Evolutionary conservation across 1,140 invertebrate genomes (phyloP).

Genomic region (Ceratina australensis): DNA sequence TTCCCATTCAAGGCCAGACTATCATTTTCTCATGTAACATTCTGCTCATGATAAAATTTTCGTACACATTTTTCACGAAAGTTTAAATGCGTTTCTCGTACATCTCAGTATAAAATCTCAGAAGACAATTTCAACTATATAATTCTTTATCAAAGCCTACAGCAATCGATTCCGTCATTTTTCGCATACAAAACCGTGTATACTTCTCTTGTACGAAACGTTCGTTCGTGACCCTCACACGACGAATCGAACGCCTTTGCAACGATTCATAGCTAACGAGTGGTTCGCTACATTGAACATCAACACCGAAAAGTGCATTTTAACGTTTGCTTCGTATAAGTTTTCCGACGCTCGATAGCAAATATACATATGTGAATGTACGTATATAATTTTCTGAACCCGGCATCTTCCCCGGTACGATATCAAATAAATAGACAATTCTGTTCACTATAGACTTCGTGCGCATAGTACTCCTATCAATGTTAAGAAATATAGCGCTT

Average conservation of each 20-base stretch:
- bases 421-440: constrained; percentile 41
- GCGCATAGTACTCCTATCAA: constrained; percentile 46
- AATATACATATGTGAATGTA: constrained; percentile 13
- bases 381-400: constrained; percentile 16
- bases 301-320: constrained; percentile 33
- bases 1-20: constrained; percentile 32
- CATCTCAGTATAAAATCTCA: constrained; percentile 9
- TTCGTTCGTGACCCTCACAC: neutral
- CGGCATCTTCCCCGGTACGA: neutral
- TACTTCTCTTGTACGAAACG: neutral
- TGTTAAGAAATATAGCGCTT: constrained; percentile 69
- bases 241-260: constrained; percentile 1
- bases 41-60: neutral
- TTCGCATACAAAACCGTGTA: neutral
- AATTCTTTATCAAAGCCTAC: constrained; percentile 4
- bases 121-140: constrained; percentile 19
- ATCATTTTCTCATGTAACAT: constrained; percentile 10
- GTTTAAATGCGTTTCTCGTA: neutral
- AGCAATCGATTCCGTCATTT: neutral
- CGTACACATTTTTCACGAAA: constrained; percentile 2
- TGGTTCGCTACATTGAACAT: constrained; percentile 37
- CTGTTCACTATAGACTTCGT: constrained; percentile 29
- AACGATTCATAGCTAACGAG: constrained; percentile 14
- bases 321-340: constrained; percentile 25
- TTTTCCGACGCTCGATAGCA: constrained; percentile 27